Base-by-base conservation (phyloP, 2,888 invertebrate genomes). In the Apoderus coryli region DNA sequence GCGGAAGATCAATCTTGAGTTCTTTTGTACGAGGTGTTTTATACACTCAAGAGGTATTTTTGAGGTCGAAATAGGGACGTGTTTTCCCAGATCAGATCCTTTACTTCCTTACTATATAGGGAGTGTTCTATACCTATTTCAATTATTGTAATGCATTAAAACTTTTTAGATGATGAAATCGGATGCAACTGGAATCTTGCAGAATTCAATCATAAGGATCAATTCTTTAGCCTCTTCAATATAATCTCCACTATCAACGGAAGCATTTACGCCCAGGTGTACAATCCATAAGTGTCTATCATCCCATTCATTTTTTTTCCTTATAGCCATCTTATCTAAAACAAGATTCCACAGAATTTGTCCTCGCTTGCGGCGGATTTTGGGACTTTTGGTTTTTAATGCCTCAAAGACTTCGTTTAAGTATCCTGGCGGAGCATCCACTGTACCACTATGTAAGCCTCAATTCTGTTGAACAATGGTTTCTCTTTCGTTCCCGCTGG, bases 321-420 rank as follows among this genome's bases (percentile, higher is more conserved):
- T 26, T 7, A 47, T 43, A 7, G 41, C 25, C 41, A 44, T 45
- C 34, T 46, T 41, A 32, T 46, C 43, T 10, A 45, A 26, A 26
- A 26, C 26, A 7, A 26, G 26, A 11, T 26, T 26, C 11, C 26
- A 26, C 7, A 43, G 9, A 16, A 40, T n/a, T 35, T 16, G 7
- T 25, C 31, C 22, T 10, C 15, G 19, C 22, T 19, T n/a, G 22
- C 16, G 16, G 14, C 9, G n/a, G 25, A 10, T 9, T 16, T 7
- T 4, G 13, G 14, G 14, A 14, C 24, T 25, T 30, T n/a, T 33
- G 11, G 13, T 9, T 31, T 38, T 37, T 13, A 45, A 29, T 24
- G 41, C 37, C 10, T 33, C 25, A 6, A 45, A 36, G 19, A 41
- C 29, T 24, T 45, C 37, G 25, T 30, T 22, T 9, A 39, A 35